phyloP scores from a whole-genome alignment of 92 coral and sea anemone genomes.

The Isaurus tuberculatus region DNA sequence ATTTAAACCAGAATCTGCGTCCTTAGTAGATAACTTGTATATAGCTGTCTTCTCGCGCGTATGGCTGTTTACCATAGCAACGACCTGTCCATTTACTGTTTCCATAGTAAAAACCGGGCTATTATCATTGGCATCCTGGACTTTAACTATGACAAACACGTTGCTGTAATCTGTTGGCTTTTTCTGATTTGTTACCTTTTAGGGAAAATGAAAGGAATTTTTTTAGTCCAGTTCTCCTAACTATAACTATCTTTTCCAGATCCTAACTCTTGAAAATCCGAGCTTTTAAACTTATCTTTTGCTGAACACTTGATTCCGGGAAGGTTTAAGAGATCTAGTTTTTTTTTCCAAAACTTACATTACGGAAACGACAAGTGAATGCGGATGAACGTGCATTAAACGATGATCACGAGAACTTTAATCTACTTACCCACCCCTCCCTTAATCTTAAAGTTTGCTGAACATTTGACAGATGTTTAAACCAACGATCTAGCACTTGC shows the following conservation, averaged over 20 bases:
- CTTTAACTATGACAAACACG: conserved; percentile 70
- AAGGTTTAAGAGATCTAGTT: no score
- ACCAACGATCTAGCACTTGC: no score
- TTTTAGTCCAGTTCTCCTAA: background rate
- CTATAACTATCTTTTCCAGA: background rate
- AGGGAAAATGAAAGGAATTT: background rate
- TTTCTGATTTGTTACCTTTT: conserved; percentile 47
- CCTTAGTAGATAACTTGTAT: conserved; percentile 74
- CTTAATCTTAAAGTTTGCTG: no score
- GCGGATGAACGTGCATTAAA: no score
- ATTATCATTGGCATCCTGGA: conserved; percentile 89
- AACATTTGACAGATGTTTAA: no score
- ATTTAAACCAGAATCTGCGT: conserved; percentile 79
- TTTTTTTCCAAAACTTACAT: no score
- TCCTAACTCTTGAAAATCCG: background rate
- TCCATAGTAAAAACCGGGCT: conserved; percentile 77
- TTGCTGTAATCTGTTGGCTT: conserved; percentile 72
- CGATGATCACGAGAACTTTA: no score
- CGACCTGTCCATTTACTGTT: conserved; percentile 60
- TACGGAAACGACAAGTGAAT: no score
- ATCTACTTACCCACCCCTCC: no score
- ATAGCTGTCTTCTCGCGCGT: conserved; percentile 76
- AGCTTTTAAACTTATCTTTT: no score
- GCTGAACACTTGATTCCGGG: no score
- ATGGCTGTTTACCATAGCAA: conserved; percentile 72